phyloP scores from a whole-genome alignment of 2,888 invertebrate genomes.

The Spialia ferax region DNA sequence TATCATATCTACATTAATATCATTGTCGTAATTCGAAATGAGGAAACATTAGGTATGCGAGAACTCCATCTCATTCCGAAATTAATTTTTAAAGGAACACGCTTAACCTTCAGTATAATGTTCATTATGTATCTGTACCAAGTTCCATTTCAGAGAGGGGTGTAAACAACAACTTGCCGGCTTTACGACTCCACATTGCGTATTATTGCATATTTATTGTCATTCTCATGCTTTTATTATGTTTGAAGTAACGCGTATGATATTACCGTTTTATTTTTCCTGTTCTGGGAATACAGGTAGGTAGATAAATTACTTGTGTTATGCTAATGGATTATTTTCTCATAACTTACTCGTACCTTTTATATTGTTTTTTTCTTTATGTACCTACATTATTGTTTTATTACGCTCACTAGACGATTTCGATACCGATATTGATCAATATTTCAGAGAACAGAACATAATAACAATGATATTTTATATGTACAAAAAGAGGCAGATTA shows the following conservation, averaged over 20 bases:
- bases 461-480: no score
- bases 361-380: no score
- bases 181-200: conserved; percentile 55
- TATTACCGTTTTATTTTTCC: conserved; percentile 19
- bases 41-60: neutral
- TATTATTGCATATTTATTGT: conserved; percentile 57
- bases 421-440: neutral
- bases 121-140: conserved; percentile 12
- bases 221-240: conserved; percentile 56
- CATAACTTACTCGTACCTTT: neutral
- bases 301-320: neutral
- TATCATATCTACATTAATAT: no score
- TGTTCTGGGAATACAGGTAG: conserved; percentile 9
- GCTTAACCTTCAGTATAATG: conserved; percentile 14
- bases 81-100: conserved; percentile 18
- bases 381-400: neutral
- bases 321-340: neutral
- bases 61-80: conserved; percentile 10
- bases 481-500: no score
- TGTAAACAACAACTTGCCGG: conserved; percentile 53
- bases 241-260: conserved; percentile 14
- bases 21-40: neutral
- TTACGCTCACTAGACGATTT: neutral
- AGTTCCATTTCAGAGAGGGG: conserved; percentile 52
- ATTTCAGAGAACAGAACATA: neutral